Evolutionary conservation across 2,797 vertebrate species (phyloP).

Genomic region (Stomatorhinus walkeri): DNA sequence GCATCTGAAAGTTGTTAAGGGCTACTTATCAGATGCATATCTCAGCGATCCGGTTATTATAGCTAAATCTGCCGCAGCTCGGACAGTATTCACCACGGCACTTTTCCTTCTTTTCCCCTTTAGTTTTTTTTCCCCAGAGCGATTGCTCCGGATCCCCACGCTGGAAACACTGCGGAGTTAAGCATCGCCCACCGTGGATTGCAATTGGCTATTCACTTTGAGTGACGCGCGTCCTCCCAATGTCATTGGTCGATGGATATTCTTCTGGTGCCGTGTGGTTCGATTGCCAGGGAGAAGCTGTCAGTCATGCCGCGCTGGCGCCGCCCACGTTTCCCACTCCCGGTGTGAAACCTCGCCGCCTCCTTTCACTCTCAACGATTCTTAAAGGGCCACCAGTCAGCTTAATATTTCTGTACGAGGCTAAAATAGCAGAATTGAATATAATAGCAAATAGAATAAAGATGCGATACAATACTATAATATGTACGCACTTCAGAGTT

Average conservation of each 20-base stretch:
- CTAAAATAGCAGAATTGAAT: background rate
- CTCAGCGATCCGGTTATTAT: conserved; percentile 48
- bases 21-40: conserved; percentile 46
- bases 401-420: background rate
- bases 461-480: background rate
- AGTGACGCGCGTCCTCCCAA: conserved; percentile 18
- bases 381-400: conserved; percentile 54
- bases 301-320: conserved; percentile 54
- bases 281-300: conserved; percentile 38
- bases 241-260: conserved; percentile 47
- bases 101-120: conserved; percentile 49
- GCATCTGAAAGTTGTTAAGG: conserved; percentile 8
- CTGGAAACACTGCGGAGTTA: conserved; percentile 64
- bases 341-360: conserved; percentile 71
- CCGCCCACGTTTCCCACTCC: conserved; percentile 75
- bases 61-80: conserved; percentile 42
- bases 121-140: conserved; percentile 42
- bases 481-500: background rate
- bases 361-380: conserved; percentile 30
- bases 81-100: conserved; percentile 45
- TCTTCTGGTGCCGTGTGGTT: conserved; percentile 24
- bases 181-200: conserved; percentile 31
- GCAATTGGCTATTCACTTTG: conserved; percentile 48
- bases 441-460: background rate
- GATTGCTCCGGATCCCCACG: conserved; percentile 64